phyloP scores from a whole-genome alignment of 2,888 invertebrate species.

The Apodemia duryi region DNA sequence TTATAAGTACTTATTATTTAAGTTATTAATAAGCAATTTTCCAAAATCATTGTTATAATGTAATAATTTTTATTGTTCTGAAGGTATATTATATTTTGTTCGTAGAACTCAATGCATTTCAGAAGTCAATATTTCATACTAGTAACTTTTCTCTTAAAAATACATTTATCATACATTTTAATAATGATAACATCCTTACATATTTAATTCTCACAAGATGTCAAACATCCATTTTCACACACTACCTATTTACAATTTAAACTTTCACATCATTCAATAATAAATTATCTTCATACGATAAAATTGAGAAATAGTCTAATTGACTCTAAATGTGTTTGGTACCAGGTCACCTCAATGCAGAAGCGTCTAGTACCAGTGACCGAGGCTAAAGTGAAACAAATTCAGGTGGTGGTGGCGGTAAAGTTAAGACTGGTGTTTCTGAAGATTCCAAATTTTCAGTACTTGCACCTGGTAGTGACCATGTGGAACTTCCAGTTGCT shows the following conservation, averaged over 20 bases:
- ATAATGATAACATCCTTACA: conserved; percentile 75
- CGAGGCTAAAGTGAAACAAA: conserved; percentile 74
- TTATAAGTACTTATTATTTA: too few species aligned
- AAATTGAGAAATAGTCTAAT: conserved; percentile 72
- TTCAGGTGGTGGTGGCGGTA: conserved; percentile 80
- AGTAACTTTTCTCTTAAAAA: conserved; percentile 59
- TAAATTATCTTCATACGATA: conserved; percentile 47
- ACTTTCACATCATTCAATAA: conserved; percentile 59
- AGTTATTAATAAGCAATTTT: too few species aligned
- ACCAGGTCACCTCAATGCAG: conserved; percentile 72
- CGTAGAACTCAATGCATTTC: conserved; percentile 39
- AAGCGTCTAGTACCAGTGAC: conserved; percentile 71
- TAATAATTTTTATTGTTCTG: background rate
- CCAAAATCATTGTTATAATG: too few species aligned
- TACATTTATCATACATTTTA: conserved; percentile 50
- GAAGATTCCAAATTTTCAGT: conserved; percentile 55
- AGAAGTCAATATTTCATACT: conserved; percentile 54
- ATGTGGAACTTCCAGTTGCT: conserved; percentile 90
- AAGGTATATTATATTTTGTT: conserved; percentile 1
- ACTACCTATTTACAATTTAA: conserved; percentile 63
- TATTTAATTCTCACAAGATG: conserved; percentile 68
- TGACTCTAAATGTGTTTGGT: conserved; percentile 59
- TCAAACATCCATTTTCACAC: conserved; percentile 65
- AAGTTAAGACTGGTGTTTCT: conserved; percentile 64
- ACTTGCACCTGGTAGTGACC: conserved; percentile 85